Evolutionary conservation across 2,888 invertebrate genomes (phyloP), one percentile per base, ranked within the genome.

Genomic region (Caenorhabditis japonica): DNA sequence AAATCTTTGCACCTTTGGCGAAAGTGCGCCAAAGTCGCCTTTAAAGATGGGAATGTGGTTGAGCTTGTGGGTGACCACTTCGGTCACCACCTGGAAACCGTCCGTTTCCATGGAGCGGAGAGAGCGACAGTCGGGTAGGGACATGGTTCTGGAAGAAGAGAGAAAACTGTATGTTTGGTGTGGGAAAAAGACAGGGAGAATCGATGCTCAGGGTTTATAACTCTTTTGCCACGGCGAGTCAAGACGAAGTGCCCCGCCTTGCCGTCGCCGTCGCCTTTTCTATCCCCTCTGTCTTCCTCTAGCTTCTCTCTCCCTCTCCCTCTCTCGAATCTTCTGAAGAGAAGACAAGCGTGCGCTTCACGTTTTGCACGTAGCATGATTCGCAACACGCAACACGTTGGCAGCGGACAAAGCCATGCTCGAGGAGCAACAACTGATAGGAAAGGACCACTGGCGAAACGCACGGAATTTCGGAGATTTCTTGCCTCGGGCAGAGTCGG

Each of bases 11-110:
- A 88, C 88, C 61, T 84, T 82, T 27, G 71, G 77, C 1, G 89
- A 87, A 23, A 89, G 82, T n/a, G 79, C 61, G 19, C 76, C 70
- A 75, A 88, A 88, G 80, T 88, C 88, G 23, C 89, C 89, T 58
- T 89, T 88, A 51, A 84, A 85, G 23, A 89, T 87, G 15, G 89
- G 88, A 15, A 89, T 83, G 49, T 87, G 84, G 34, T 88, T 88
- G 23, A 88, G 70, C 27, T 82, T 83, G 41, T 86, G 86, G 17
- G 87, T 83, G 47, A 87, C 85, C 51, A 88, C 84, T 49, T 88
- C 88, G 52, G 88, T 88, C 12, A 88, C 85, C 53, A 88, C 88
- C 58, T 76, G 72, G 73, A 70, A 75, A 25, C 70, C 78, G 52
- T 78, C 78, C 44, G 59, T 75, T 51, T 66, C 78, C 43, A 78